A percentile compares a stretch with the other conserved stretches of the same genome.
phyloP scores from a whole-genome alignment of 2,888 invertebrate species.

The Lasioglossum zephyrum region DNA sequence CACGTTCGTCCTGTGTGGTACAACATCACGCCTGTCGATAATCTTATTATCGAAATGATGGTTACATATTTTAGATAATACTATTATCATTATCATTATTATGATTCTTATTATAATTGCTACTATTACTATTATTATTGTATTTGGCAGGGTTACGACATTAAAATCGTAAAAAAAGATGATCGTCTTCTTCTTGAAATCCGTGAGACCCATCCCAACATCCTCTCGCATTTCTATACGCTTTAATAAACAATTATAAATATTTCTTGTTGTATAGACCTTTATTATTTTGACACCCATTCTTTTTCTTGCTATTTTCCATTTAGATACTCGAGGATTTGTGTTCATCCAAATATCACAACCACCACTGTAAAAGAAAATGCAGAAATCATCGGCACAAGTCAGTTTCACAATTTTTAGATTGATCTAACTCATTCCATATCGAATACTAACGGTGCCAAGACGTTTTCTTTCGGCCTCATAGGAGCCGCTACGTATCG shows the following conservation, averaged over 20 bases:
- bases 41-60: slow-evolving; percentile 79
- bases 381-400: no score
- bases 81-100: slow-evolving; percentile 76
- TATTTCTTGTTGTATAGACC: neutral
- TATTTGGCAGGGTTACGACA: slow-evolving; percentile 84
- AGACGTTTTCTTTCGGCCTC: neutral
- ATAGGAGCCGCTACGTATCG: neutral
- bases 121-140: slow-evolving; percentile 78
- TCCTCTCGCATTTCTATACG: neutral
- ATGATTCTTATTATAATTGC: slow-evolving; percentile 74
- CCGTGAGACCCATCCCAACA: neutral
- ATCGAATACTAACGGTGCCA: neutral
- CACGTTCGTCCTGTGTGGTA: slow-evolving; percentile 54
- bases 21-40: slow-evolving; percentile 74
- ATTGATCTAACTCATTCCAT: neutral
- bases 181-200: neutral
- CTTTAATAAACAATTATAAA: neutral
- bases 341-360: neutral
- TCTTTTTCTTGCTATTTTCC: neutral
- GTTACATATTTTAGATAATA: slow-evolving; percentile 82
- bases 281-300: neutral
- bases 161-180: slow-evolving; percentile 78
- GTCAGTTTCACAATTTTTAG: neutral
- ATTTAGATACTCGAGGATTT: no score
- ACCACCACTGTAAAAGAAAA: neutral